These are phyloP conservation scores for Drosophila pallidifrons DNA, from an alignment of 1,140 invertebrate species.

Conservation along the genomic window DNA sequence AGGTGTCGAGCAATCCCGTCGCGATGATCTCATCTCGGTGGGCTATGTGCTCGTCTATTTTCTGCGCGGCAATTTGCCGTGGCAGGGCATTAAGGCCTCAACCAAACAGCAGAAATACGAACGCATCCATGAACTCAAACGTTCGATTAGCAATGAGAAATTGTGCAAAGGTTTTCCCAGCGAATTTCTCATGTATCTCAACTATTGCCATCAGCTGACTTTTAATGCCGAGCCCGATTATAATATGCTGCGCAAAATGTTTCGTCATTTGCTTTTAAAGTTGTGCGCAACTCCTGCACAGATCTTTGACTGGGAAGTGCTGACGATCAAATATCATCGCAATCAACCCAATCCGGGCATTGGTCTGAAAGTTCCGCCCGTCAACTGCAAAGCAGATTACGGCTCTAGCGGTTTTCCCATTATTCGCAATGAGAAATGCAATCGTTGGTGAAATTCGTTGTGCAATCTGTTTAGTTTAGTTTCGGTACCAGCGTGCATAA, in stretches of 20 bases:
- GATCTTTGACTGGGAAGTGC: slow-evolving; percentile 99
- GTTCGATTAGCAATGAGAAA: slow-evolving; percentile 96
- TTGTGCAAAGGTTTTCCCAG: slow-evolving; percentile 97
- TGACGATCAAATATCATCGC: slow-evolving; percentile 93
- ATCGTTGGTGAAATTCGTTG: slow-evolving; percentile 1
- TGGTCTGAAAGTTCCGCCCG: neutral
- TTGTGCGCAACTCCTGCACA: slow-evolving; percentile 98
- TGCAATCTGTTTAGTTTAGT: neutral
- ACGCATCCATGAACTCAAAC: slow-evolving; percentile 98
- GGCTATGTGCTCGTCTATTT: slow-evolving; percentile 99
- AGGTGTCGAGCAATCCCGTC: slow-evolving; percentile 94
- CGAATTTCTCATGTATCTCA: slow-evolving; percentile 98
- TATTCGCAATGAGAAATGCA: slow-evolving; percentile 42
- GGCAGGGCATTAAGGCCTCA: slow-evolving; percentile 96
- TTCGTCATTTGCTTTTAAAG: slow-evolving; percentile 91
- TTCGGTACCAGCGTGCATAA: no score
- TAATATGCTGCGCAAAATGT: slow-evolving; percentile 96
- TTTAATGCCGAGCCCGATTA: slow-evolving; percentile 98
- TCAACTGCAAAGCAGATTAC: slow-evolving; percentile 20
- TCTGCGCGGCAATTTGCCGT: slow-evolving; percentile 95
- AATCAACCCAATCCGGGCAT: slow-evolving; percentile 47
- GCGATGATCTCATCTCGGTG: slow-evolving; percentile 98
- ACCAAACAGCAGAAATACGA: slow-evolving; percentile 98
- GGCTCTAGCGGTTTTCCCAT: slow-evolving; percentile 50
- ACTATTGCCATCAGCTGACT: slow-evolving; percentile 96